phyloP scores from a whole-genome alignment of 2,888 invertebrate genomes.

The Spisula subtruncata region DNA sequence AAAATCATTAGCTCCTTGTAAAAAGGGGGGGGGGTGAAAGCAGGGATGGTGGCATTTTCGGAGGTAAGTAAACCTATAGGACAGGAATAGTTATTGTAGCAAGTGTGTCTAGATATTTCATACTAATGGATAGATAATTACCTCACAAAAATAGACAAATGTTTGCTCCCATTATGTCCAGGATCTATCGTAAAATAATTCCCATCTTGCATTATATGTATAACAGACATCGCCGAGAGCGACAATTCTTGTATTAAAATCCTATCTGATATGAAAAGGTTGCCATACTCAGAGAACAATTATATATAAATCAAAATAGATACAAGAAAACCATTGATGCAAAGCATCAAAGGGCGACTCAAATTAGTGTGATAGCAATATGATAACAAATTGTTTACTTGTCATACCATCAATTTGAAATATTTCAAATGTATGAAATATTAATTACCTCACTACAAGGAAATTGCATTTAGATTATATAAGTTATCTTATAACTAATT shows the following conservation, averaged over 20 bases:
- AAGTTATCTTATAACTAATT: no score
- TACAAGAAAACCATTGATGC: no score
- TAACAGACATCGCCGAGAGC: background rate
- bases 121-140: background rate
- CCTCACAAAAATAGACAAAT: conserved; percentile 3
- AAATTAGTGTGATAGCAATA: no score
- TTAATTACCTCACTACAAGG: no score
- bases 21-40: no score
- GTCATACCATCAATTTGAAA: no score
- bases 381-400: no score
- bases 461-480: no score
- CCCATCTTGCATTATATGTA: background rate
- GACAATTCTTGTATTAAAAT: background rate
- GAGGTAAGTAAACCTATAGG: background rate
- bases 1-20: no score
- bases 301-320: background rate
- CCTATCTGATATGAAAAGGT: background rate
- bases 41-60: no score
- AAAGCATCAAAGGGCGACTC: no score
- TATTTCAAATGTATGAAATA: no score
- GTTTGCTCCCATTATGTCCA: background rate
- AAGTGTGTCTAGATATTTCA: background rate
- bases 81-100: background rate
- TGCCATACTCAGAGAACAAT: background rate
- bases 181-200: background rate